phyloP scores from a whole-genome alignment of 2,888 invertebrate genomes.

The Sipunculus nudus region DNA sequence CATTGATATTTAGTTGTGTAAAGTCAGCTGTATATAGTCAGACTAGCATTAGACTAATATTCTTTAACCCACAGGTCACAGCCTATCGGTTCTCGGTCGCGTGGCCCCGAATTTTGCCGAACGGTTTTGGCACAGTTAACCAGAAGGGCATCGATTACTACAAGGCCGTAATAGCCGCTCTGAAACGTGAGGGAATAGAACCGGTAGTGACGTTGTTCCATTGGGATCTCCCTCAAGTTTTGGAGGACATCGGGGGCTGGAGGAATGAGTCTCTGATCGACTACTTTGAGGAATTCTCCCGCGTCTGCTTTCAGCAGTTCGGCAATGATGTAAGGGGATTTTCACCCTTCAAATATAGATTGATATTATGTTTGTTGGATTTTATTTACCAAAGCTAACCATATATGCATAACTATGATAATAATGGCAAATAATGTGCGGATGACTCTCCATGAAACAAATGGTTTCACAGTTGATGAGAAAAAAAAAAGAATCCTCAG shows the following conservation, averaged over 20 bases:
- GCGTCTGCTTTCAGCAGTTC: slow-evolving; percentile 46
- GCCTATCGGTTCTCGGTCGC: slow-evolving; percentile 67
- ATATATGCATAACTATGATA: no score
- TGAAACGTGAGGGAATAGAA: slow-evolving; percentile 70
- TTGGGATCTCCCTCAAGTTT: slow-evolving; percentile 50
- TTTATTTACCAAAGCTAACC: no score
- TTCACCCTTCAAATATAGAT: no score
- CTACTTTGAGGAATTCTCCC: slow-evolving; percentile 51
- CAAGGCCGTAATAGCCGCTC: slow-evolving; percentile 76
- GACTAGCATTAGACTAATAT: no score
- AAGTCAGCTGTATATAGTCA: no score
- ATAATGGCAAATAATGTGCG: no score
- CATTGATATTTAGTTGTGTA: no score
- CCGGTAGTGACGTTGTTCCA: slow-evolving; percentile 70
- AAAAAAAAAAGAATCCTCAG: no score
- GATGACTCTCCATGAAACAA: no score
- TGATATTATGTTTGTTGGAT: no score
- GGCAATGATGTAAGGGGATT: slow-evolving; percentile 50
- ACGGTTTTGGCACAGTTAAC: slow-evolving; percentile 70
- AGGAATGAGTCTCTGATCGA: slow-evolving; percentile 44
- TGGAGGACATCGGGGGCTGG: slow-evolving; percentile 60
- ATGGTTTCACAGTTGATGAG: no score
- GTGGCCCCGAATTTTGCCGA: slow-evolving; percentile 79
- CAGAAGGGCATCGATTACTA: slow-evolving; percentile 73
- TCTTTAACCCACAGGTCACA: no score